These are phyloP conservation scores for Andrena dorsata DNA, from an alignment of 2,888 invertebrate species.

Conservation along the genomic window DNA sequence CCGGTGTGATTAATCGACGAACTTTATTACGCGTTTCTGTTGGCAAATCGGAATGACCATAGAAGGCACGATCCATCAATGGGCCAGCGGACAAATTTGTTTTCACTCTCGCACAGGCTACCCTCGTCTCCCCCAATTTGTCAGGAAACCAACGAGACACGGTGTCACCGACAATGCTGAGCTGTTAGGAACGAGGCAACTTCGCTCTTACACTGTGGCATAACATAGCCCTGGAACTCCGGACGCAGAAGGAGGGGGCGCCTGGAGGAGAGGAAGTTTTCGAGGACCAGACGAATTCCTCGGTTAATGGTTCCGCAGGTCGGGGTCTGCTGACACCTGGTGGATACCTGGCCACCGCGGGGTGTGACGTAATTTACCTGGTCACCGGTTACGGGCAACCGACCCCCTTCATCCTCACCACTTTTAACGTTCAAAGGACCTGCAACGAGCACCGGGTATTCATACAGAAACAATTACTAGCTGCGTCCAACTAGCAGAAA, in stretches of 20 bases:
- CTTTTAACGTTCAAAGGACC: slow-evolving; percentile 29
- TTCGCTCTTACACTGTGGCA: slow-evolving; percentile 65
- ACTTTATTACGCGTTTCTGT: not conserved
- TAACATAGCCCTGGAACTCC: slow-evolving; percentile 52
- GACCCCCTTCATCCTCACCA: slow-evolving; percentile 38
- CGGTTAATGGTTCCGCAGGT: slow-evolving; percentile 54
- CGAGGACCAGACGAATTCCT: slow-evolving; percentile 53
- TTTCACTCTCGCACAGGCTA: slow-evolving; percentile 53
- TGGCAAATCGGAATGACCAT: slow-evolving; percentile 25
- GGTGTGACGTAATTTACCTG: slow-evolving; percentile 78
- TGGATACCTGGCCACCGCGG: slow-evolving; percentile 66
- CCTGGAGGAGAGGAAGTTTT: slow-evolving; percentile 20
- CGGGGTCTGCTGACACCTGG: slow-evolving; percentile 68
- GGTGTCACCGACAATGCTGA: slow-evolving; percentile 72
- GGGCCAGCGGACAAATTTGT: slow-evolving; percentile 67
- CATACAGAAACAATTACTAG: not conserved
- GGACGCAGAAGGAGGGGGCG: slow-evolving; percentile 28
- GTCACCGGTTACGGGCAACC: slow-evolving; percentile 21
- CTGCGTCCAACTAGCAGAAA: not conserved
- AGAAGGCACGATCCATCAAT: slow-evolving; percentile 54
- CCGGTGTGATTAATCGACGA: slow-evolving; percentile 31
- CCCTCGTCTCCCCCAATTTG: slow-evolving; percentile 75
- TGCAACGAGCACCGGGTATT: too few relatives aligned
- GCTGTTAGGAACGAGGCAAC: slow-evolving; percentile 61
- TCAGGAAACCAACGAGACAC: slow-evolving; percentile 74